Conservation (phyloP, 2,888 invertebrate genomes). For the Tipula vernalis region DNA sequence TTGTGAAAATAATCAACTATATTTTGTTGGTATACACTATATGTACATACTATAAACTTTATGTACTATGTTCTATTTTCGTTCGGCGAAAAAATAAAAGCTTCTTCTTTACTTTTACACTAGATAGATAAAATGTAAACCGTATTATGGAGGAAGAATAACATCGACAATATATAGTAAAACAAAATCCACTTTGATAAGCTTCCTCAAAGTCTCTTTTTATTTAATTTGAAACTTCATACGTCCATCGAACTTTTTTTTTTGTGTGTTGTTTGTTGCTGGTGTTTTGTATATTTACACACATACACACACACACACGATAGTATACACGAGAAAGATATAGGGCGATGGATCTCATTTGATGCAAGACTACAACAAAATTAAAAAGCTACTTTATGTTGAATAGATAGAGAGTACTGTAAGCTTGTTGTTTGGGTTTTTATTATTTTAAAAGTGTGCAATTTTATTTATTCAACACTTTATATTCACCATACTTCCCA, state of each 20-base stretch:
- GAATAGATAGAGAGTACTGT: neutral
- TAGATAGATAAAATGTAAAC: neutral
- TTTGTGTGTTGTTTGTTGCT: neutral
- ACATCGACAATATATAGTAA: neutral
- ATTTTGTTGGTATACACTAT: neutral
- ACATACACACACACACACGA: neutral
- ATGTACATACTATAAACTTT: neutral
- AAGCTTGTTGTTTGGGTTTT: neutral
- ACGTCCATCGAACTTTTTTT: neutral
- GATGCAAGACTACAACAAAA: neutral
- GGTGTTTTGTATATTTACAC: neutral
- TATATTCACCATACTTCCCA: neutral
- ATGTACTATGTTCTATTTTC: neutral
- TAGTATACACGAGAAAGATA: neutral
- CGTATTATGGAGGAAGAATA: neutral
- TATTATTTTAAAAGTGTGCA: neutral
- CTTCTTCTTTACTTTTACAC: neutral
- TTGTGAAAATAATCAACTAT: neutral
- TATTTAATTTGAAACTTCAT: neutral
- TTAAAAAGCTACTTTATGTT: neutral
- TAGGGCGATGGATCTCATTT: neutral
- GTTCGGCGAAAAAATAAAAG: neutral
- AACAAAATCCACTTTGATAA: neutral
- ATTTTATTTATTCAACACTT: neutral
- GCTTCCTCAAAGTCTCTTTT: neutral